Base-by-base conservation (phyloP, 2,888 invertebrate genomes). In the Dilophus febrilis region DNA sequence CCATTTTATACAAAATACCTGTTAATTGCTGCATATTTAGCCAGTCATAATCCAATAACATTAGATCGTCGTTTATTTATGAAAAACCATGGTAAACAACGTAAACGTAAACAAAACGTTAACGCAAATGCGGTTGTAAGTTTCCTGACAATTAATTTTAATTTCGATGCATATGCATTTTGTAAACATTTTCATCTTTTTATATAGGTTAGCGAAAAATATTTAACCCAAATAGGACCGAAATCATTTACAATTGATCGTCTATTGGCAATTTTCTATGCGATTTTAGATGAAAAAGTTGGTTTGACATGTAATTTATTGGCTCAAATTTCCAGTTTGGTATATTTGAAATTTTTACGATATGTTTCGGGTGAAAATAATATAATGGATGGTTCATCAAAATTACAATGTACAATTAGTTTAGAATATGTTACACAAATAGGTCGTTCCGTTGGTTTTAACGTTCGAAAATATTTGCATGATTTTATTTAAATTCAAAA, bases 1-100 rank as follows among this genome's bases (percentile, higher is more conserved):
- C 92, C 92, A 0, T 88, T 75, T 55, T 91, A 87, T 60, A 83
- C 87, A 0, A 92, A 92, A 59, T 91, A 74, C 57, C 66, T 94
- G 28, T 64, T 94, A 3, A 83, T 94, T 19, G 87, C 92, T 7
- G 83, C 90, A 1, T 94, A 86, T 56, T 65, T 94, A 44, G 92
- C 92, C 1, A 92, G 92, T 27, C 86, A 91, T 57, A 92, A 92
- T 59, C 85, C 91, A 2, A 74, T 82, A 0, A 85, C 83, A 49
- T 79, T 84, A 48, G 94, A 94, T 56, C 86, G 82, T 53, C 66
- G 83, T 35, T 65, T 92, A 34, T 92, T 90, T 57, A 73, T 86
- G 59, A 90, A 90, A 61, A 61, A 75, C 49, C 77, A 77, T 48
- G 77, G 74, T 0, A 83, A 79, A 52, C 77, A 74, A 49, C 70